Evolutionary conservation across 2,888 invertebrate genomes (phyloP).

Genomic region (Ophonus ardosiacus): DNA sequence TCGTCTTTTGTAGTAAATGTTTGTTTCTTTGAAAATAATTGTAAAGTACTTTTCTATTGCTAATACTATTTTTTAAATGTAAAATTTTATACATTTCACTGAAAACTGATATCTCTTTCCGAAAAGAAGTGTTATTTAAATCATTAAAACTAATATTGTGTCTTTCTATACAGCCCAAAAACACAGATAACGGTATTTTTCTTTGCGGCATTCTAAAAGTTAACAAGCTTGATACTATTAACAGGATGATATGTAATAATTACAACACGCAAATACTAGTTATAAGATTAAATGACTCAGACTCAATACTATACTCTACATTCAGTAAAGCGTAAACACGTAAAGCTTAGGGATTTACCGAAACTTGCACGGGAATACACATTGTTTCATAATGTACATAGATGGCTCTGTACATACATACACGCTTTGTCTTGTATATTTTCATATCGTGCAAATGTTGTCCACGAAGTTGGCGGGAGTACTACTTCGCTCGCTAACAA

Average conservation of each 20-base stretch:
- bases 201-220: not conserved
- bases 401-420: too few relatives aligned
- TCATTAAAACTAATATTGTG: not conserved
- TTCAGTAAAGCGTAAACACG: not conserved
- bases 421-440: too few relatives aligned
- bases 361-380: not conserved
- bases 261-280: not conserved
- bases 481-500: too few relatives aligned
- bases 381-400: not conserved
- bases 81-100: not conserved
- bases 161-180: not conserved
- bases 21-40: constrained; percentile 25
- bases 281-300: not conserved
- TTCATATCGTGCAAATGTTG: too few relatives aligned
- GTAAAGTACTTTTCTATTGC: constrained; percentile 10
- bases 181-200: not conserved
- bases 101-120: not conserved
- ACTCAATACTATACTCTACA: too few relatives aligned
- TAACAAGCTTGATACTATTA: not conserved
- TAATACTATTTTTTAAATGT: constrained; percentile 9
- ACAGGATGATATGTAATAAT: not conserved
- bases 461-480: too few relatives aligned
- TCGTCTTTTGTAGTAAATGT: not conserved
- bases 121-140: not conserved
- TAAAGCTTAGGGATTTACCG: not conserved